These are phyloP conservation scores for Melipona bicolor DNA, from an alignment of 2,888 invertebrate species.

Conservation along the genomic window DNA sequence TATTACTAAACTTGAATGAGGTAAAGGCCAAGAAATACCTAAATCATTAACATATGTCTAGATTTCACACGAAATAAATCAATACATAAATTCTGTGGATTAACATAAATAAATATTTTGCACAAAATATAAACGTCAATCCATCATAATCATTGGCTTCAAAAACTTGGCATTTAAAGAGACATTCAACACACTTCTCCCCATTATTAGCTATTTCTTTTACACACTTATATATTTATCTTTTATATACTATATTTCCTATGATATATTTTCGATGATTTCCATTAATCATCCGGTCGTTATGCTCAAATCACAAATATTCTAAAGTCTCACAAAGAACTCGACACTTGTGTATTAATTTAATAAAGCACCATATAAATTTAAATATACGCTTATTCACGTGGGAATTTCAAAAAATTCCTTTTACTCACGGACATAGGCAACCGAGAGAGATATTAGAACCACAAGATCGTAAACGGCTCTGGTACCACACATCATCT, in stretches of 20 bases:
- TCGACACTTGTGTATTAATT: slow-evolving; percentile 39
- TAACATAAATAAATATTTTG: neutral
- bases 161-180: neutral
- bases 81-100: neutral
- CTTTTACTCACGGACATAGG: slow-evolving; percentile 78
- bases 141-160: neutral
- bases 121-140: neutral
- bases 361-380: slow-evolving; percentile 17
- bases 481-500: slow-evolving; percentile 81
- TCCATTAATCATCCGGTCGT: slow-evolving; percentile 2
- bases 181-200: slow-evolving; percentile 8
- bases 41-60: neutral
- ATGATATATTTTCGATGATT: neutral
- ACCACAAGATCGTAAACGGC: slow-evolving; percentile 72
- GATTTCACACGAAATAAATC: neutral
- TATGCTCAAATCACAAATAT: slow-evolving; percentile 6
- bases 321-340: slow-evolving; percentile 9
- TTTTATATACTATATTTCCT: too few relatives aligned
- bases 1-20: too few relatives aligned
- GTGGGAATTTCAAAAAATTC: slow-evolving; percentile 56
- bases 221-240: neutral
- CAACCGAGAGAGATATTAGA: slow-evolving; percentile 73
- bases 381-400: slow-evolving; percentile 22
- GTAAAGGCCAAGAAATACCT: too few relatives aligned
- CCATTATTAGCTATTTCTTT: neutral